Evolutionary conservation across 2,888 invertebrate species (phyloP).

Genomic region (Drosophila anomalata): DNA sequence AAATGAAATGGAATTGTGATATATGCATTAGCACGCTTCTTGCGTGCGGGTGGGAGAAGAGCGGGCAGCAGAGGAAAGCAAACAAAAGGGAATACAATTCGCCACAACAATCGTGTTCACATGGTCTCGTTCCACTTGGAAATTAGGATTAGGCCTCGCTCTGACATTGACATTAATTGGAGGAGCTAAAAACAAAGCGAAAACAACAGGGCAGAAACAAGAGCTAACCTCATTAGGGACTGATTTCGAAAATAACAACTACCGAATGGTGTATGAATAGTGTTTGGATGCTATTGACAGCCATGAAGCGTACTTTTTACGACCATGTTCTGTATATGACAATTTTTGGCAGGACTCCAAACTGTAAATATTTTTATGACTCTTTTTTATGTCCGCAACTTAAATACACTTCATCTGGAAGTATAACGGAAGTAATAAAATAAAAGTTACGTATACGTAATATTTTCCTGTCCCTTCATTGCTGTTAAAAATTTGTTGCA

Average conservation of each 20-base stretch:
- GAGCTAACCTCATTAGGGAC: constrained; percentile 26
- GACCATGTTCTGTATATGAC: neutral
- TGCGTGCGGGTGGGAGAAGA: constrained; percentile 13
- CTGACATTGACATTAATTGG: constrained; percentile 56
- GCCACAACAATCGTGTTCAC: constrained; percentile 23
- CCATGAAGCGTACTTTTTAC: constrained; percentile 18
- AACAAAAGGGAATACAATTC: constrained; percentile 33
- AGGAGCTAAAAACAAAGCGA: constrained; percentile 9
- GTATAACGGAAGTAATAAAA: neutral
- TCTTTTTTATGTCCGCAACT: constrained; percentile 4
- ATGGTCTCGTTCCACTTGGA: constrained; percentile 18
- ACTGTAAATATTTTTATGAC: constrained; percentile 14
- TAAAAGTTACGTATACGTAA: constrained; percentile 16
- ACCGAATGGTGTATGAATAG: constrained; percentile 5
- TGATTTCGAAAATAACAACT: constrained; percentile 17
- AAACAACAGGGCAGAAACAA: constrained; percentile 8
- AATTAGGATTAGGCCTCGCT: constrained; percentile 22
- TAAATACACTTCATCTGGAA: neutral
- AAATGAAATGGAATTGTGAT: constrained; percentile 43
- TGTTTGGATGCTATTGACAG: constrained; percentile 19
- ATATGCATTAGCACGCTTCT: constrained; percentile 36
- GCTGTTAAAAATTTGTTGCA: neutral
- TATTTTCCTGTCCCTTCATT: neutral
- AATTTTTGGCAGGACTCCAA: constrained; percentile 5
- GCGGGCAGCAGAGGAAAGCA: constrained; percentile 6